Evolutionary conservation across 2,797 vertebrate species (phyloP).

Genomic region (Enteromius viviparus): DNA sequence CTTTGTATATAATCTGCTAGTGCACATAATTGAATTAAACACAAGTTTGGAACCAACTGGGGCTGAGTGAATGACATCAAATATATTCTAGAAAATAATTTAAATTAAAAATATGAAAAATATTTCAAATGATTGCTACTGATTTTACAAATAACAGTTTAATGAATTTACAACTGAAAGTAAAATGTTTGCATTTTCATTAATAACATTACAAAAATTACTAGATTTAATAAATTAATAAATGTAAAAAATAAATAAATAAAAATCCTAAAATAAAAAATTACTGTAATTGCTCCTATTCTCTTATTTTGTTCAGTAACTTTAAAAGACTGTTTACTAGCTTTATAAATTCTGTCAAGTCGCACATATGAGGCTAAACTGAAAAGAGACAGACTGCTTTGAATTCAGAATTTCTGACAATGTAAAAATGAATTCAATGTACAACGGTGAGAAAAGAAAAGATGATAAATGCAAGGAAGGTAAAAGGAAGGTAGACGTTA

Average conservation of each 20-base stretch:
- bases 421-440: not conserved
- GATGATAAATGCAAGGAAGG: not conserved
- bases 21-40: not conserved
- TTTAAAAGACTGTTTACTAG: not conserved
- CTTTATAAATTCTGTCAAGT: not conserved
- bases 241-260: not conserved
- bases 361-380: not conserved
- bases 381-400: not conserved
- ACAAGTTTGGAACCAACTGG: too few relatives aligned
- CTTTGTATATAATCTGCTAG: not conserved
- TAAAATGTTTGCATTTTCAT: not conserved
- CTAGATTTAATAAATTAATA: not conserved
- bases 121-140: not conserved
- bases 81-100: not conserved
- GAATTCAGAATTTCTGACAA: constrained; percentile 9
- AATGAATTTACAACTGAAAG: not conserved
- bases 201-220: not conserved
- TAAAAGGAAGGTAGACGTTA: not conserved
- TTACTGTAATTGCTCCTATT: too few relatives aligned
- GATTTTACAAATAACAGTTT: too few relatives aligned
- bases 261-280: too few relatives aligned
- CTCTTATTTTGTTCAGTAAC: too few relatives aligned
- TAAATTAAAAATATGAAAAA: not conserved
- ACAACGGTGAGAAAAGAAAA: not conserved
- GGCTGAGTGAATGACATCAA: not conserved